A percentile compares a stretch with the other conserved stretches of the same genome.
These are phyloP conservation scores for Rousettus madagascariensis DNA, from an alignment of 2,797 vertebrate genomes.

Conservation along the genomic window DNA sequence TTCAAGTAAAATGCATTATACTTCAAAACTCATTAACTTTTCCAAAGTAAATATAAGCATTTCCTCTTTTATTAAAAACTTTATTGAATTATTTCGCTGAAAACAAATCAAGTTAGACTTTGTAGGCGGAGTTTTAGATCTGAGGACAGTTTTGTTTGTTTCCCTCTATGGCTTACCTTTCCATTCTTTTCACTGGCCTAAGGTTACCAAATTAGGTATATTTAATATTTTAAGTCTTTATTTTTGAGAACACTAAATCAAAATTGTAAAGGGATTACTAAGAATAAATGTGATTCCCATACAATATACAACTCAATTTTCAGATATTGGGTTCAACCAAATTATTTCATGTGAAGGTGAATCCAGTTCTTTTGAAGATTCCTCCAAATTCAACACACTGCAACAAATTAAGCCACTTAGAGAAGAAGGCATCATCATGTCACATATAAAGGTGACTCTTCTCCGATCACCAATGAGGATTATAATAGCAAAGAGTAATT, in stretches of 20 bases:
- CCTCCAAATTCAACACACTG: constrained; percentile 16
- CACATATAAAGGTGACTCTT: constrained; percentile 29
- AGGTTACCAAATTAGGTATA: constrained; percentile 30
- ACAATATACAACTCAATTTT: constrained; percentile 19
- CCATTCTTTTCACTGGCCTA: constrained; percentile 55
- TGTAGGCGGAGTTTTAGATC: constrained; percentile 33
- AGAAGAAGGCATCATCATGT: constrained; percentile 10
- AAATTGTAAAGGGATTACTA: constrained; percentile 20
- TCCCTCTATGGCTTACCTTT: neutral
- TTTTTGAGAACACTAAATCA: constrained; percentile 15
- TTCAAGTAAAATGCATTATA: constrained; percentile 50
- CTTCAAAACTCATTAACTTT: constrained; percentile 69
- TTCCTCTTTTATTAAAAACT: constrained; percentile 69
- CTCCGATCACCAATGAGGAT: neutral
- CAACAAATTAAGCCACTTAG: constrained; percentile 43
- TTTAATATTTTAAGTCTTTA: constrained; percentile 24
- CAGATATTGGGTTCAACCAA: neutral
- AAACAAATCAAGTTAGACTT: neutral
- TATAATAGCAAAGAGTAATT: constrained; percentile 31
- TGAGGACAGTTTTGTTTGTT: constrained; percentile 58
- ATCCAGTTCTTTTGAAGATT: constrained; percentile 46
- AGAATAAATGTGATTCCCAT: constrained; percentile 40
- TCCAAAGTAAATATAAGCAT: constrained; percentile 66
- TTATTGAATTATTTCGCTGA: constrained; percentile 5
- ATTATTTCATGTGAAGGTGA: constrained; percentile 38